phyloP scores from a whole-genome alignment of 2,888 invertebrate species.

The Tinea pellionella region DNA sequence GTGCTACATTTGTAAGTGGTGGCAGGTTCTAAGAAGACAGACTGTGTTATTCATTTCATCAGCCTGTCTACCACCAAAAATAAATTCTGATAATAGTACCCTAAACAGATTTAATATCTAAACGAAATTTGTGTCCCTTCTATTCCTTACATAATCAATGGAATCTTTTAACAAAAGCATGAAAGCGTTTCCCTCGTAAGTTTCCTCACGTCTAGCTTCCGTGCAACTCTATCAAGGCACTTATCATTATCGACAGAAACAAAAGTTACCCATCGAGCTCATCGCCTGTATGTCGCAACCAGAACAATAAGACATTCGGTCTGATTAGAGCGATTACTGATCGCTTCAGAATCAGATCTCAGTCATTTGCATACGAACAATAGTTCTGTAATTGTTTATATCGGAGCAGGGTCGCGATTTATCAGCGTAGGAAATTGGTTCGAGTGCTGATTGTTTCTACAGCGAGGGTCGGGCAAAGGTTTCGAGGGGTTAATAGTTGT shows the following conservation, averaged over 20 bases:
- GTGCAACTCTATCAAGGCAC: constrained; percentile 9
- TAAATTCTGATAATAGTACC: no score
- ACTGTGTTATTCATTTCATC: no score
- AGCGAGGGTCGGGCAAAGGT: constrained; percentile 13
- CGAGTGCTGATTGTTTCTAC: constrained; percentile 15
- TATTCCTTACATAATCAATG: neutral
- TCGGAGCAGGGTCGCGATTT: constrained; percentile 16
- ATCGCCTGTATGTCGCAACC: constrained; percentile 30
- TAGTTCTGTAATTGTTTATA: constrained; percentile 19
- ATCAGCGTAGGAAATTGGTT: constrained; percentile 18
- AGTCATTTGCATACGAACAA: constrained; percentile 22
- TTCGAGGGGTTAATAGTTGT: constrained; percentile 13
- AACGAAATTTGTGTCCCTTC: neutral
- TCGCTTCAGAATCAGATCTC: constrained; percentile 11
- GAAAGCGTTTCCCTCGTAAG: neutral
- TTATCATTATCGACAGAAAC: constrained; percentile 14
- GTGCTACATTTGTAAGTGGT: no score
- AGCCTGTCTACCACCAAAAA: no score
- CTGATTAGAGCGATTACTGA: constrained; percentile 21
- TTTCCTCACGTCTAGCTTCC: neutral
- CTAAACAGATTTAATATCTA: no score
- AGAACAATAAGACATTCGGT: constrained; percentile 17
- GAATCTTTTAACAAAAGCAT: neutral
- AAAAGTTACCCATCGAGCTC: constrained; percentile 22
- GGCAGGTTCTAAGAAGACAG: no score